Evolutionary conservation across 2,888 invertebrate genomes (phyloP), one percentile per base, ranked within the genome.

Genomic region (Hesperia comma): DNA sequence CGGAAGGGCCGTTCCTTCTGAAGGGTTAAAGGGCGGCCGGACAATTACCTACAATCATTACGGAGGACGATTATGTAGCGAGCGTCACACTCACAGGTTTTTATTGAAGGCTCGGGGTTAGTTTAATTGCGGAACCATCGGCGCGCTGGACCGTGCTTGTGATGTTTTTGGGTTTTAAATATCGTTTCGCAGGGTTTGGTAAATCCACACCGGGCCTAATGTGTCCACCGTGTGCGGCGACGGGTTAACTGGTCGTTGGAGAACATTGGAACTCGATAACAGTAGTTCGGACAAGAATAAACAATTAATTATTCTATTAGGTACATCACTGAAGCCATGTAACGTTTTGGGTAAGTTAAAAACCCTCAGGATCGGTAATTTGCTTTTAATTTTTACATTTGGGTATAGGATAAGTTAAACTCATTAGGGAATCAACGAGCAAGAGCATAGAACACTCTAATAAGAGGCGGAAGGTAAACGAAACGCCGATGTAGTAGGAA

Each of bases 41-140:
- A 83, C 89, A 90, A 92, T 92, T 92, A 90, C 87, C 89, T 87
- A 88, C 90, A 88, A 91, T 91, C 86, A 88, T 90, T 89, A 90
- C 89, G 83, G 86, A 86, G 82, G 84, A 88, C 89, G 86, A 90
- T 90, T 90, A 88, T 88, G 87, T 87, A 84, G 82, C 78, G 77
- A 77, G 82, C 86, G 86, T 86, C 86, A 85, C 88, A 87, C 83
- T 85, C 82, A 80, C 85, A 85, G 87, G 85, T 90, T 91, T 91
- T 91, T 91, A 89, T 86, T 84, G 86, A 81, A 80, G 83, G 78
- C 79, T 78, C 86, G 86, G 89, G 91, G 90, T 90, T 89, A 90
- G 88, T 90, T 88, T 86, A 89, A 90, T 90, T 88, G 83, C 83
- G 83, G 78, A 80, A 80, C 82, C 79, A 75, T 79, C 75, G 77